These are phyloP conservation scores for Hirtodrosophila histrioides DNA, from an alignment of 2,888 invertebrate species.

Conservation along the genomic window DNA sequence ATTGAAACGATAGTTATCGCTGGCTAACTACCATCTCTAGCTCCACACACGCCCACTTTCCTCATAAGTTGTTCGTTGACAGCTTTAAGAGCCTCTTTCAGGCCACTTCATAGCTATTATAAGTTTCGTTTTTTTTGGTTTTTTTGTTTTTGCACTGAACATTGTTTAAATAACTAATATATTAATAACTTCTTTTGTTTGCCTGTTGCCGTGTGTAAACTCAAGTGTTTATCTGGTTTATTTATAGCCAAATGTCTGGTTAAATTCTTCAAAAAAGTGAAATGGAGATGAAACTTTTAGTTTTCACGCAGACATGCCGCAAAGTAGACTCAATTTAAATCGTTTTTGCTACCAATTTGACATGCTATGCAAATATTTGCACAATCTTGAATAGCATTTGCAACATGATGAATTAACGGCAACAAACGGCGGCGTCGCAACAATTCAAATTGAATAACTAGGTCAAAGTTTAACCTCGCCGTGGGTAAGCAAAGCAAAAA, in stretches of 20 bases:
- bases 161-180: constrained; percentile 49
- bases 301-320: constrained; percentile 23
- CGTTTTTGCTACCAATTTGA: constrained; percentile 1
- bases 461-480: constrained; percentile 64
- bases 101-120: constrained; percentile 41
- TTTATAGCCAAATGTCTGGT: constrained; percentile 39
- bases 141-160: constrained; percentile 11
- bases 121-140: constrained; percentile 19
- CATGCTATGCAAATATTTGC: constrained; percentile 54
- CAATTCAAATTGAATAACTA: constrained; percentile 55
- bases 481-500: constrained; percentile 23
- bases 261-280: constrained; percentile 30
- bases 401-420: constrained; percentile 55
- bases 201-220: constrained; percentile 24
- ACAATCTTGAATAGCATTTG: constrained; percentile 42
- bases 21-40: constrained; percentile 33
- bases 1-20: constrained; percentile 12
- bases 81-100: constrained; percentile 43
- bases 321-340: constrained; percentile 27
- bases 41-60: constrained; percentile 43
- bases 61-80: constrained; percentile 37
- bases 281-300: constrained; percentile 27
- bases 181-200: constrained; percentile 47
- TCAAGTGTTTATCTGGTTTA: constrained; percentile 37
- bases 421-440: constrained; percentile 37